phyloP scores from a whole-genome alignment of 2,113 vertebrate genomes.

The Pelvicachromis taeniatus region DNA sequence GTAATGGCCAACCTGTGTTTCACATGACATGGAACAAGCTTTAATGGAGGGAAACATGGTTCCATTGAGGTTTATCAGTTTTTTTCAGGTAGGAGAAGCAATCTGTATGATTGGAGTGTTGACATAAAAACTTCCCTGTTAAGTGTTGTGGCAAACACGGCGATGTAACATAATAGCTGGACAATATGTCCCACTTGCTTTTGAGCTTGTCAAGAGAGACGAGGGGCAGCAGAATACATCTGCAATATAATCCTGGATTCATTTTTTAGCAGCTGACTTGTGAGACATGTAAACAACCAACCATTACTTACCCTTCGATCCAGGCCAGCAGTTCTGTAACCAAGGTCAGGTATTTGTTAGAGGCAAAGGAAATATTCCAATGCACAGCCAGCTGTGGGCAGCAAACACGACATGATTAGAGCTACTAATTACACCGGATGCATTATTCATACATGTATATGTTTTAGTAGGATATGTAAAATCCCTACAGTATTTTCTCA shows the following conservation, averaged over 20 bases:
- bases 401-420: background rate
- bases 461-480: too few species aligned
- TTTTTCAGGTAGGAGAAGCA: background rate
- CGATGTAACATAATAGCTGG: background rate
- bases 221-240: background rate
- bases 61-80: background rate
- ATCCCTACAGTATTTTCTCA: too few species aligned
- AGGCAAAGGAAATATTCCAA: background rate
- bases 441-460: background rate
- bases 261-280: background rate
- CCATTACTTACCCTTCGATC: background rate
- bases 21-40: slow-evolving; percentile 16
- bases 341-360: background rate
- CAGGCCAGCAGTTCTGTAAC: background rate
- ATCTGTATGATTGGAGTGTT: background rate
- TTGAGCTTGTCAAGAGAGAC: background rate
- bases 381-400: background rate
- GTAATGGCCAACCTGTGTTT: slow-evolving; percentile 41
- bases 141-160: background rate
- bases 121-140: background rate
- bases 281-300: background rate
- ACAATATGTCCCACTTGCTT: background rate
- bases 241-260: background rate
- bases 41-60: slow-evolving; percentile 5
- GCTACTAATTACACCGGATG: background rate